Evolutionary conservation across 2,113 vertebrate species (phyloP), one percentile per base, ranked within the genome.

Genomic region (Oreochromis aureus): DNA sequence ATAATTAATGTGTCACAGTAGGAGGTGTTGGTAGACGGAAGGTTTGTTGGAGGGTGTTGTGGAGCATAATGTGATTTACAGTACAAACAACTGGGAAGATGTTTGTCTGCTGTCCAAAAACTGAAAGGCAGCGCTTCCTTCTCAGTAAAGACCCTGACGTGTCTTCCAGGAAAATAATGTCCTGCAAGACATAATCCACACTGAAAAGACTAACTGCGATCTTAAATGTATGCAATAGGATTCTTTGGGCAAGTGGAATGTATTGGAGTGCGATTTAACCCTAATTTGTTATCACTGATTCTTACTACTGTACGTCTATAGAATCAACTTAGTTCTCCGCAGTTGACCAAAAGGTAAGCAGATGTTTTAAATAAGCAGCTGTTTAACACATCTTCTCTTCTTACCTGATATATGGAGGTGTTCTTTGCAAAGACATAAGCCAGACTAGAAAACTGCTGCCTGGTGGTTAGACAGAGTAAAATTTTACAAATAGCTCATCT

Each of bases 1-100:
- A 97, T 98, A 98, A 98, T 98, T 98, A 98, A 99, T 98, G 97
- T 98, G 97, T 98, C 98, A 98, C 97, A 97, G 97, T 96, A 91
- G 97, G 98, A 96, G 96, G 94, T 97, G 97, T 96, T 96, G 96
- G 97, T 96, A 96, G 97, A 97, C 94, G 97, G 94, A 82, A 93
- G 96, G 96, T 97, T 98, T 97, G 96, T 97, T 97, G 97, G 97
- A 80, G 94, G 97, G 96, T 96, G 96, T 97, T 97, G 96, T 97
- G 97, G 97, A 97, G 97, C 97, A 96, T 89, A 93, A 92, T 91
- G 83, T 93, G 93, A 95, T 94, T 93, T 94, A 93, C 91, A 91
- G 89, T 90, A 92, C 88, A 93, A 95, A 94, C 93, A 94, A 95
- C 91, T 87, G 83, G 89, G 84, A 88, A 86, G 78, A 91, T 93